Evolutionary conservation across 2,113 vertebrate species (phyloP).

Genomic region (Pantherophis guttatus): DNA sequence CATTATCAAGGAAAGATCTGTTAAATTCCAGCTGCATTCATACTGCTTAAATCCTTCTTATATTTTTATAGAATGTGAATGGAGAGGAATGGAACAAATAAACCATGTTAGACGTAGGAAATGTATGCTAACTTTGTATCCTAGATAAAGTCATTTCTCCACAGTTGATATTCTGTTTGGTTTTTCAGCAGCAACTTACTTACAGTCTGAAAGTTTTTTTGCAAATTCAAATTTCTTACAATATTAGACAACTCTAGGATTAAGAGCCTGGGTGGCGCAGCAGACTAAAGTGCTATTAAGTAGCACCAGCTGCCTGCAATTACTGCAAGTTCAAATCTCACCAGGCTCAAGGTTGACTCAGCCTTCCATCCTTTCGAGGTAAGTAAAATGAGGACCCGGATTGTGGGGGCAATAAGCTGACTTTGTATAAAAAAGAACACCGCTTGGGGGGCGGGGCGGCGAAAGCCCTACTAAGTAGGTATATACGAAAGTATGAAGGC

Average conservation of each 20-base stretch:
- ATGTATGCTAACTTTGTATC: background rate
- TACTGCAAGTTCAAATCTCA: no score
- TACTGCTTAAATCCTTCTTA: background rate
- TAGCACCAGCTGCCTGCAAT: no score
- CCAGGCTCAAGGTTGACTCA: no score
- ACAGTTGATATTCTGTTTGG: background rate
- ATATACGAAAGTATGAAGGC: no score
- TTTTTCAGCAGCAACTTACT: background rate
- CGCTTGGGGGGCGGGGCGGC: no score
- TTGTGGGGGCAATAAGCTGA: no score
- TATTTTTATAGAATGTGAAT: background rate
- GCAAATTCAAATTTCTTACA: background rate
- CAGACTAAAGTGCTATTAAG: no score
- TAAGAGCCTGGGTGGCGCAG: no score
- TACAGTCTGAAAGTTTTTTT: background rate
- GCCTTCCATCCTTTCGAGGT: no score
- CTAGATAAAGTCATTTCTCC: background rate
- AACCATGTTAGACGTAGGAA: background rate
- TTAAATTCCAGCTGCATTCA: background rate
- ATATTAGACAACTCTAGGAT: background rate
- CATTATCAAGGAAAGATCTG: background rate
- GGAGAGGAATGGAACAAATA: background rate
- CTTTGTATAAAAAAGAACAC: no score
- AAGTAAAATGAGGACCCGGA: no score
- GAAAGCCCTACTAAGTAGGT: no score